Conservation (phyloP, 1,140 invertebrate species). For the Gonioctena quinquepunctata region DNA sequence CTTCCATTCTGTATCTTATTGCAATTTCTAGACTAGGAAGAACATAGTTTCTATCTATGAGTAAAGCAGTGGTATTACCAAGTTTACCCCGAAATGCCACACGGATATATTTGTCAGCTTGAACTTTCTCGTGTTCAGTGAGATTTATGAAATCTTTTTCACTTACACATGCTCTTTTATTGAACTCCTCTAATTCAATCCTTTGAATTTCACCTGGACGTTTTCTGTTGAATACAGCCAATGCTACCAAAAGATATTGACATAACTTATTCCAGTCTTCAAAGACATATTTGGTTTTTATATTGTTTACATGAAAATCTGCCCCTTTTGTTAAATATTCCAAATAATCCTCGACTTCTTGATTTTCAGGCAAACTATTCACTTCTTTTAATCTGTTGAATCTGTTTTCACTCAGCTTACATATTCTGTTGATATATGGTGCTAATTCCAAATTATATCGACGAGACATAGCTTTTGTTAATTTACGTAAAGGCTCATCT, state of each 20-base stretch:
- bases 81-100: neutral
- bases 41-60: neutral
- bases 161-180: neutral
- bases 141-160: neutral
- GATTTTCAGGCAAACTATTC: neutral
- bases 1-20: neutral
- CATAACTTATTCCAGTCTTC: slow-evolving; percentile 1
- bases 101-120: slow-evolving; percentile 1
- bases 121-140: neutral
- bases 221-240: neutral
- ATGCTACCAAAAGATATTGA: neutral
- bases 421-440: neutral
- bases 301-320: neutral
- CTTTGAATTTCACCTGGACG: neutral
- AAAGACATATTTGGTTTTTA: neutral
- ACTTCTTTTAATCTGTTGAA: neutral
- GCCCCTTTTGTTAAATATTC: neutral
- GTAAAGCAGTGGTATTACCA: neutral
- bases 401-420: neutral
- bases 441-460: neutral
- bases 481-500: neutral
- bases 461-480: neutral
- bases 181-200: neutral
- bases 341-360: neutral
- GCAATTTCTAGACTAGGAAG: neutral